phyloP scores from a whole-genome alignment of 2,888 invertebrate species.

The Sicus ferrugineus region DNA sequence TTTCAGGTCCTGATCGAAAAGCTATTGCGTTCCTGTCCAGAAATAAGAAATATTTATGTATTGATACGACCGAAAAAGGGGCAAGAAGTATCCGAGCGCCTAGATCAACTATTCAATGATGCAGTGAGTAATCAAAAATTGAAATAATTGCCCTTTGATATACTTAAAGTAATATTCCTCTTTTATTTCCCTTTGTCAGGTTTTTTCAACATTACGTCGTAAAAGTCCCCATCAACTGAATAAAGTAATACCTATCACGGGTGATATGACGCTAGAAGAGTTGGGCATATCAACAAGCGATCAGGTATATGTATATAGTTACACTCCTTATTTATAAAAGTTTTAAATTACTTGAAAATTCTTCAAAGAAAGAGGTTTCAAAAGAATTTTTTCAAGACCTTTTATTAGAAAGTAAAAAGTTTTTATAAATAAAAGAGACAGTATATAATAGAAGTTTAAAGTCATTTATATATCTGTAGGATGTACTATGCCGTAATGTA shows the following conservation, averaged over 20 bases:
- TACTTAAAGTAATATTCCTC: not conserved
- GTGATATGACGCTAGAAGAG: conserved; percentile 85
- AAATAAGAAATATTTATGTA: conserved; percentile 79
- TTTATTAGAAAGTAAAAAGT: not conserved
- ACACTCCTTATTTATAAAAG: not conserved
- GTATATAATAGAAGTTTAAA: no score
- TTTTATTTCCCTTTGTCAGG: conserved; percentile 67
- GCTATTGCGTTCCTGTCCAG: conserved; percentile 81
- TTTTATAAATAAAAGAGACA: no score
- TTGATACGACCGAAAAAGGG: conserved; percentile 80
- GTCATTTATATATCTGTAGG: no score
- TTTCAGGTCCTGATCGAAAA: conserved; percentile 81
- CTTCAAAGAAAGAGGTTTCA: not conserved
- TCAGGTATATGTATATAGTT: conserved; percentile 67
- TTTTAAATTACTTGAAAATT: not conserved
- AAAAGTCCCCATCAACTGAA: conserved; percentile 77
- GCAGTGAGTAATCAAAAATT: conserved; percentile 67
- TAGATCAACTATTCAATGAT: conserved; percentile 75
- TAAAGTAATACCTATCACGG: conserved; percentile 81
- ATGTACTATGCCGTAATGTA: no score
- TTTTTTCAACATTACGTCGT: conserved; percentile 79
- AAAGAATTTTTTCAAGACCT: not conserved
- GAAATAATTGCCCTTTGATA: not conserved
- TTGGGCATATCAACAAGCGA: conserved; percentile 82
- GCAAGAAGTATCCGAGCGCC: conserved; percentile 72